Evolutionary conservation across 2,113 vertebrate genomes (phyloP).

Genomic region (Petroica traversi): DNA sequence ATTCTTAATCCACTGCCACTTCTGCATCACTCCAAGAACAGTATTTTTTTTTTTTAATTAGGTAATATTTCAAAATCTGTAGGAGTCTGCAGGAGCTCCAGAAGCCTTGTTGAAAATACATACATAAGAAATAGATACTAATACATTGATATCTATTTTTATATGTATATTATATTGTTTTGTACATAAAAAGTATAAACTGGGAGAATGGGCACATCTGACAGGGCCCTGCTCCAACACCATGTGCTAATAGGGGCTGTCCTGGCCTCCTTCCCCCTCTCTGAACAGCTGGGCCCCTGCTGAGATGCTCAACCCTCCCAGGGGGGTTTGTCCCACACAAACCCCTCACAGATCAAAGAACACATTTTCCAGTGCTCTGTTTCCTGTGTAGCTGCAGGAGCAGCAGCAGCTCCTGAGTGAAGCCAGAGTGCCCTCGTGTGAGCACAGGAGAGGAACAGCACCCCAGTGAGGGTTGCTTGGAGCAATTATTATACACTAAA

Average conservation of each 20-base stretch:
- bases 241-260: too few relatives aligned
- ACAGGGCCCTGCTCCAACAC: not conserved
- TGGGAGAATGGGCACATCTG: not conserved
- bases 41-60: not conserved
- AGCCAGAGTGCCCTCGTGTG: conserved; percentile 64
- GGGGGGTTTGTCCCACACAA: not conserved
- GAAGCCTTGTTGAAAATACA: not conserved
- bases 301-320: not conserved
- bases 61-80: not conserved
- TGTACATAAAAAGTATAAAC: not conserved
- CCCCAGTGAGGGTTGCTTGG: not conserved
- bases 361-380: not conserved
- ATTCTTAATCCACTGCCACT: not conserved
- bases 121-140: not conserved
- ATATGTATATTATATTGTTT: not conserved
- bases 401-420: not conserved
- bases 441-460: not conserved
- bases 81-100: not conserved
- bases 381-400: not conserved
- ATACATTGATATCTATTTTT: not conserved
- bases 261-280: not conserved
- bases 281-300: not conserved
- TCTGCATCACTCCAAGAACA: not conserved
- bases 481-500: not conserved
- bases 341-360: not conserved